phyloP scores from a whole-genome alignment of 2,888 invertebrate species.

The Machimus rusticus region DNA sequence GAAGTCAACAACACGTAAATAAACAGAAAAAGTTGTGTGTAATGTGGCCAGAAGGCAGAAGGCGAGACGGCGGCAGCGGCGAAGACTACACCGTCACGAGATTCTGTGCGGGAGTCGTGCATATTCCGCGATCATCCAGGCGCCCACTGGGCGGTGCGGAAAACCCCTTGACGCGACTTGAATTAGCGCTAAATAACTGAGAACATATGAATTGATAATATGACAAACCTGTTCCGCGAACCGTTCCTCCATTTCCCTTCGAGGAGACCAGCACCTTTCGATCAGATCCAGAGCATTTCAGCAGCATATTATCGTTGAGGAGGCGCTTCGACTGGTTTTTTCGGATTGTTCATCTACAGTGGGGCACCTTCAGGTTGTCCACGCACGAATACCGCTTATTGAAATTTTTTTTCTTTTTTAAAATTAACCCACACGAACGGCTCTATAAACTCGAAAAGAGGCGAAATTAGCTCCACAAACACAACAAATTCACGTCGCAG shows the following conservation, averaged over 20 bases:
- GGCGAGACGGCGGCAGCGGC: neutral
- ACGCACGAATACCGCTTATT: neutral
- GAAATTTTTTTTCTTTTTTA: neutral
- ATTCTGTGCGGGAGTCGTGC: neutral
- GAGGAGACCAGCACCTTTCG: constrained; percentile 39
- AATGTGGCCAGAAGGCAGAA: neutral
- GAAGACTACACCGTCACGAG: neutral
- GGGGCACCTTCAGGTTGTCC: neutral
- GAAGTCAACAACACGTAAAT: constrained; percentile 38
- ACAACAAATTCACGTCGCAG: neutral
- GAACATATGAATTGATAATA: neutral
- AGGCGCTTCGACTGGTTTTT: neutral
- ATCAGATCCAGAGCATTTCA: constrained; percentile 42
- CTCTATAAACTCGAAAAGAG: too few relatives aligned
- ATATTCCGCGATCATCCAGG: neutral
- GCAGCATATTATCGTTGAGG: constrained; percentile 24
- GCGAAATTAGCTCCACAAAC: neutral
- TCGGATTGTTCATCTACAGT: constrained; percentile 3
- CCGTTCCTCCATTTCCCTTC: constrained; percentile 42
- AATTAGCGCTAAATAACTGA: neutral
- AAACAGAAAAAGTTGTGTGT: neutral
- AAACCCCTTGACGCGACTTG: neutral
- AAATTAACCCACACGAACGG: neutral
- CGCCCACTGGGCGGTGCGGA: neutral
- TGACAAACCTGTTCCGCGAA: constrained; percentile 42